Base-by-base conservation (phyloP, 2,888 invertebrate genomes). In the Drosophila anomelani region DNA sequence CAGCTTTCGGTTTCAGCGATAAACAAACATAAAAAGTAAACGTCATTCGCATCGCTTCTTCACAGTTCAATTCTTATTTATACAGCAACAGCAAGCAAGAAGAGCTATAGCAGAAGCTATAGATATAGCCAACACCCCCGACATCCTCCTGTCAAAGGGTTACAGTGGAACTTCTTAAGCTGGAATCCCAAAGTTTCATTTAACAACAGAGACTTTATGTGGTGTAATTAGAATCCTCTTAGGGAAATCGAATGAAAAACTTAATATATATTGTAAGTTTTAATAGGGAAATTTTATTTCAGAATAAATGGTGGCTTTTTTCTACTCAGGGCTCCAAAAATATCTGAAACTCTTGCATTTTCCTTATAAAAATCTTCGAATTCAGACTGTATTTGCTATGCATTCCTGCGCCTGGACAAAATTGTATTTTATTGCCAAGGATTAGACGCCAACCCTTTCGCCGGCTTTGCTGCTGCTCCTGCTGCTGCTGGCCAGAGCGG, bases 11-110 rank as follows among this genome's bases (percentile, higher is more conserved):
- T 77, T 77, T 70, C 23, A 64, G 76, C 85, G 85, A 86, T 86
- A 86, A 86, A 88, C 85, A 86, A 88, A 81, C 85, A 85, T 85
- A 88, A 86, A 68, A 86, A 81, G 72, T 86, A 79, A 86, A 86
- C 79, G 69, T 78, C 63, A 60, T 69, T 68, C 72, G 64, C 64
- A 73, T 71, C 74, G 79, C 64, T 77, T 68, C 75, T 79, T 73
- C 87, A 79, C 88, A 88, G 78, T 80, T 87, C 89, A 88, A 86
- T 81, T 80, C 85, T 81, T 85, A 85, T 88, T 85, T 88, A 81
- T 79, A 78, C 77, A 75, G 58, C 74, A 64, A 62, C 66, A 64
- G 47, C 8, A 20, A 15, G 38, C 8, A 59, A 12, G 32, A 12
- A 43, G 23, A 71, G 64, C 43, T 20, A 43, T 49, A 29, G 85